Evolutionary conservation across 2,888 invertebrate genomes (phyloP).

Genomic region (Mythimna lalbum): DNA sequence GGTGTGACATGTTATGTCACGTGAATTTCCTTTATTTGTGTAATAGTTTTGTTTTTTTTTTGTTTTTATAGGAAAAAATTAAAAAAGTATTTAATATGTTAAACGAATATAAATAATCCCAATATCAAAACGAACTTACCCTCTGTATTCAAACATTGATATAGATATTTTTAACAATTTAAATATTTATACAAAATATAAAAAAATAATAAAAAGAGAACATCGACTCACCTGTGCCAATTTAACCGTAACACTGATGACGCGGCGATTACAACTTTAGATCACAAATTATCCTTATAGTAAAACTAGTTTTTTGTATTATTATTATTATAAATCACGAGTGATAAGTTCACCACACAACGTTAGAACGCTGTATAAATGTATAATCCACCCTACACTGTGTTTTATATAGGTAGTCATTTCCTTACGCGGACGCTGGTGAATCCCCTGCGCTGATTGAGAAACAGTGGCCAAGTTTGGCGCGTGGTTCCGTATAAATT

Average conservation of each 20-base stretch:
- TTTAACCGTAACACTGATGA: conserved; percentile 19
- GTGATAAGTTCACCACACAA: conserved; percentile 38
- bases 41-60: too few relatives aligned
- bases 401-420: conserved; percentile 71
- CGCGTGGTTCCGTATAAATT: conserved; percentile 51
- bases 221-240: conserved; percentile 40
- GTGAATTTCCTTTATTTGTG: too few relatives aligned
- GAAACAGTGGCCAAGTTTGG: conserved; percentile 40
- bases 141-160: too few relatives aligned
- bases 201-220: neutral
- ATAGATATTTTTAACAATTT: too few relatives aligned
- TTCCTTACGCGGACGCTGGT: conserved; percentile 62
- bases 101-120: neutral
- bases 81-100: too few relatives aligned
- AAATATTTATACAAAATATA: neutral
- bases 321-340: conserved; percentile 12
- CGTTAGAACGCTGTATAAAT: conserved; percentile 57
- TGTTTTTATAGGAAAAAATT: too few relatives aligned
- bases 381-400: conserved; percentile 58
- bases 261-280: conserved; percentile 15
- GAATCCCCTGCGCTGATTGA: conserved; percentile 70
- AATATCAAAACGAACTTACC: neutral
- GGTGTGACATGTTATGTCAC: too few relatives aligned
- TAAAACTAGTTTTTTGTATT: conserved; percentile 26
- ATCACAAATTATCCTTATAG: conserved; percentile 31